Evolutionary conservation across 35 echinoderm and acorn worm species (phyloP), one percentile per base, ranked within the genome.

Genomic region (Holothuria glaberrima): DNA sequence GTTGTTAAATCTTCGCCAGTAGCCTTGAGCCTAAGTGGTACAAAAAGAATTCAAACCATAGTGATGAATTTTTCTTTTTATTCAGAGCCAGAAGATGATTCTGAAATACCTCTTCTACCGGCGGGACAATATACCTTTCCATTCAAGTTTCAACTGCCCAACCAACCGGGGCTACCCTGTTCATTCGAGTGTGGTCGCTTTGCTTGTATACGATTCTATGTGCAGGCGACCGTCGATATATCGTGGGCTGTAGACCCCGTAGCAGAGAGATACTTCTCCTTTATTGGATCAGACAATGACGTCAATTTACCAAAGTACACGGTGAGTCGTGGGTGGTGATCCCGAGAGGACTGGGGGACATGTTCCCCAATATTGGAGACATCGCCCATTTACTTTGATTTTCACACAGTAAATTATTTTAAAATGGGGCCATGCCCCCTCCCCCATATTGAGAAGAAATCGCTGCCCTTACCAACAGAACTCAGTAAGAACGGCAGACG

Each of bases 191-290:
- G 96, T 59, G 96, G 93, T 5, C 68, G 82, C n/a, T 86, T 98
- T 19, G 96, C 96, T 7, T 92, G 90, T 50, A 89, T 94, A 33
- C 79, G 96, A 9, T 98, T 94, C 76, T 94, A 92, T 17, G 91
- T 98, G 5, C 96, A 98, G 52, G 96, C 96, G 14, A 98, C 91
- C 34, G 89, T 98, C 65, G 93, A 98, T 68, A 98, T 98, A 59
- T 94, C 96, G 10, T 98, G 96, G 96, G 96, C 96, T 13, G 96
- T 98, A 9, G 96, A 98, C 58, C 96, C 96, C 0, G 88, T 98
- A 7, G 96, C 96, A 12, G 96, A 98, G 74, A 59, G 93, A 35
- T 98, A 98, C n/a, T 98, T 98, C 33, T 98, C 96, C 0, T 98
- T 98, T 52, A 82, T 94, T 54, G 96, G 96, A 16, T 92, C 90